These are phyloP conservation scores for Schlechtendalia chinensis DNA, from an alignment of 1,140 invertebrate genomes.

Conservation along the genomic window DNA sequence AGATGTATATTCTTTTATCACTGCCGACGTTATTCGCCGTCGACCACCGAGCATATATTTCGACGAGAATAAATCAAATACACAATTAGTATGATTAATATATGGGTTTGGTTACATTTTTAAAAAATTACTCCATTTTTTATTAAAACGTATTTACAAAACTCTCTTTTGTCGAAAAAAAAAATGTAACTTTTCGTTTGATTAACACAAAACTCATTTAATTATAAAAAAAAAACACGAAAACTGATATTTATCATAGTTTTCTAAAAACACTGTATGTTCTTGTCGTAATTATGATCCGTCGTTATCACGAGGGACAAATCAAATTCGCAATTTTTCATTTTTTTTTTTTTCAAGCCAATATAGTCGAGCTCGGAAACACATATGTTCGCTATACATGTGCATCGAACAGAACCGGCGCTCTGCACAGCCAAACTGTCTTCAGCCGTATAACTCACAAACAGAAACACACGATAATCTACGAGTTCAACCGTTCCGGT, in stretches of 20 bases:
- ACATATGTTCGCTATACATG: not conserved
- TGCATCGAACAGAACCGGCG: not conserved
- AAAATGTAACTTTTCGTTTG: not conserved
- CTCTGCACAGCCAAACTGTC: not conserved
- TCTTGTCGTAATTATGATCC: not conserved
- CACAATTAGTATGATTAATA: not conserved
- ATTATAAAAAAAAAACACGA: not conserved
- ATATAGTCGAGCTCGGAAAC: too few relatives aligned
- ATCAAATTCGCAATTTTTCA: not conserved
- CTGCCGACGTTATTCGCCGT: too few relatives aligned
- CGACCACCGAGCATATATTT: not conserved
- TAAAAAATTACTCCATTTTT: slow-evolving; percentile 9
- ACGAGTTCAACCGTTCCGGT: not conserved
- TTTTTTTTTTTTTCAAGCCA: too few relatives aligned
- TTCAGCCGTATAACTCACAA: not conserved
- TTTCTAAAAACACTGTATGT: too few relatives aligned
- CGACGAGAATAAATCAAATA: not conserved
- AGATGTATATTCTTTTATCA: not conserved
- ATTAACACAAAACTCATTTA: not conserved
- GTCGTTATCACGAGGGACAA: not conserved
- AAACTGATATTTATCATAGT: too few relatives aligned
- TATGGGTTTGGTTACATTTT: not conserved
- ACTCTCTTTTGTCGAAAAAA: not conserved
- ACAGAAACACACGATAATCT: slow-evolving; percentile 29
- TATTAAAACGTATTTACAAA: not conserved